A percentile compares a stretch with the other conserved stretches of the same genome.
Conservation (phyloP, 30 jellyfish, hydroid and myxozoan species). For the Aurelia sp. region DNA sequence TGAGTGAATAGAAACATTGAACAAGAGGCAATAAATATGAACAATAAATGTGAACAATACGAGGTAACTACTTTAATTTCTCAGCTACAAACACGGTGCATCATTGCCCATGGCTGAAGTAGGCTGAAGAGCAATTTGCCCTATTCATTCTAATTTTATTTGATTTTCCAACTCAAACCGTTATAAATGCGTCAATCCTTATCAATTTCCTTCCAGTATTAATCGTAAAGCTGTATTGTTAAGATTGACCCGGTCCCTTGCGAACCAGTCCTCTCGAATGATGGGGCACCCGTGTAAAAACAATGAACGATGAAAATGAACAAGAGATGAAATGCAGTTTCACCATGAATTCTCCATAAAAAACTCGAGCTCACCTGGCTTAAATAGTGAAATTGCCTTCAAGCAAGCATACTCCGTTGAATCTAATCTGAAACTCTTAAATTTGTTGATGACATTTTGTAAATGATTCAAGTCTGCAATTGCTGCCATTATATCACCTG, state of each 20-base stretch:
- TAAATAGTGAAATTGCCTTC: conserved; percentile 79
- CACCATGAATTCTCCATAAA: too few species aligned
- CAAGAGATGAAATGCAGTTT: too few species aligned
- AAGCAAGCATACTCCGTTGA: conserved; percentile 87
- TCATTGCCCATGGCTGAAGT: too few species aligned
- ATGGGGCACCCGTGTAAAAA: neutral
- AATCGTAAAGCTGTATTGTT: neutral
- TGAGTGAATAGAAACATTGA: too few species aligned
- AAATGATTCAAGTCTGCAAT: conserved; percentile 67
- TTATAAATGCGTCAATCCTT: too few species aligned
- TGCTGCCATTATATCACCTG: conserved; percentile 57
- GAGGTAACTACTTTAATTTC: too few species aligned
- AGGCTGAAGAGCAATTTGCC: conserved; percentile 2
- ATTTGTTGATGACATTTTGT: conserved; percentile 66
- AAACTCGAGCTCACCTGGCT: conserved; percentile 61
- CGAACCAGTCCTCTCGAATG: neutral
- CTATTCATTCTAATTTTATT: neutral
- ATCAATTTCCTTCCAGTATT: neutral
- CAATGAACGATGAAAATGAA: neutral
- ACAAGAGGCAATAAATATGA: too few species aligned
- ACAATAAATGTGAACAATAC: too few species aligned
- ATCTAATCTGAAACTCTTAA: conserved; percentile 59
- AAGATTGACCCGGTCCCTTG: neutral
- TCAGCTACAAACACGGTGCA: too few species aligned
- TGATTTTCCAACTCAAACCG: too few species aligned